Conservation (phyloP, 2,888 invertebrate genomes). For the Cremastinae sp. region DNA sequence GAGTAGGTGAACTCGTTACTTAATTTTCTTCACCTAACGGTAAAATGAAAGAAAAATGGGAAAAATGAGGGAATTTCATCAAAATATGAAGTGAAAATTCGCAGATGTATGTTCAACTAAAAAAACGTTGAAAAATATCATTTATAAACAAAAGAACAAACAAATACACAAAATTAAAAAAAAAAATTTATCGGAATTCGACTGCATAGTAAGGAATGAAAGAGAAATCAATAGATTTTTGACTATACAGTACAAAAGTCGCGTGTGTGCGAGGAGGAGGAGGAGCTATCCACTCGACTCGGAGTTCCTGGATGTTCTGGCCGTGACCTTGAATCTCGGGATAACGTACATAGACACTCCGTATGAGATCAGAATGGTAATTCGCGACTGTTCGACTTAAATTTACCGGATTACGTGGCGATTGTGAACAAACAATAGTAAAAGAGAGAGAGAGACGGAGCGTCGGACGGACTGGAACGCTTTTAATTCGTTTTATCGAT, state of each 20-base stretch:
- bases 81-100: no score
- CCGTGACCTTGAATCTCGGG: slow-evolving; percentile 57
- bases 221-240: slow-evolving; percentile 6
- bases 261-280: slow-evolving; percentile 6
- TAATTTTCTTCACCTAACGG: not conserved
- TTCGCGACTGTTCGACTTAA: slow-evolving; percentile 29
- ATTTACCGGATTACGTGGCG: slow-evolving; percentile 18
- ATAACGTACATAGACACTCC: slow-evolving; percentile 22
- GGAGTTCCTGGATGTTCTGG: slow-evolving; percentile 46
- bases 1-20: slow-evolving; percentile 4
- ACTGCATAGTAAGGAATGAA: no score
- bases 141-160: not conserved
- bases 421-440: slow-evolving; percentile 27
- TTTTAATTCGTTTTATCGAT: slow-evolving; percentile 4
- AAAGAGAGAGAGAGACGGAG: no score
- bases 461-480: not conserved
- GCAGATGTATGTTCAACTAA: no score
- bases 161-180: not conserved
- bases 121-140: no score
- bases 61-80: no score
- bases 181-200: no score
- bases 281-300: slow-evolving; percentile 41
- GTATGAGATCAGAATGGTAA: slow-evolving; percentile 30
- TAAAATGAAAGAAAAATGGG: not conserved
- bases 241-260: slow-evolving; percentile 32